Percentiles rank a stretch among this genome's conserved stretches.
Evolutionary conservation across 2,888 invertebrate species (phyloP).

Genomic region (Perizoma flavofasciatum): DNA sequence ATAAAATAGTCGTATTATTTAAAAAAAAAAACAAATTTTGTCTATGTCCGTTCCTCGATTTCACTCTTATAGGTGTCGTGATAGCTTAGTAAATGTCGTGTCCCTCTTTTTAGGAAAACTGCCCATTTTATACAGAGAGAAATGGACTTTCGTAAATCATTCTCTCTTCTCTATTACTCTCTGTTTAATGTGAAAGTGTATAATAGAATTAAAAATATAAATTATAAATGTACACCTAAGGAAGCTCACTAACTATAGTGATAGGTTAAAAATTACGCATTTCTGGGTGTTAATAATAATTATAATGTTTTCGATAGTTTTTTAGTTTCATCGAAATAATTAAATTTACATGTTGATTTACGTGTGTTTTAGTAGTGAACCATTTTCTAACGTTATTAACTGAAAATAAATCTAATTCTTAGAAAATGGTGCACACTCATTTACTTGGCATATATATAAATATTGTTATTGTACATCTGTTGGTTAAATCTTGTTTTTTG

Average conservation of each 20-base stretch:
- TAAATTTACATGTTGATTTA: no score
- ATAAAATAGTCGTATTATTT: conserved; percentile 67
- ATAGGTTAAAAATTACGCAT: conserved; percentile 56
- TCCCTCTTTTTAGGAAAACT: conserved; percentile 61
- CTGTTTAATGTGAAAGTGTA: conserved; percentile 33
- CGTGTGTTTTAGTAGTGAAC: conserved; percentile 27
- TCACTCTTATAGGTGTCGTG: conserved; percentile 82
- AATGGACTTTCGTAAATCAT: conserved; percentile 26
- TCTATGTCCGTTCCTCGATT: conserved; percentile 82
- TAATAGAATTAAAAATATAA: conserved; percentile 53
- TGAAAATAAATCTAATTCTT: conserved; percentile 22
- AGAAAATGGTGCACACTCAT: conserved; percentile 23
- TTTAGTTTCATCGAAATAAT: conserved; percentile 49
- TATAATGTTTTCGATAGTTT: conserved; percentile 51
- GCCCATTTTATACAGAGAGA: conserved; percentile 31
- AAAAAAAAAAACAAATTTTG: conserved; percentile 68
- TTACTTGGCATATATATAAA: conserved; percentile 20
- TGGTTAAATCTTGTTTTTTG: conserved; percentile 32
- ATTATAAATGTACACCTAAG: conserved; percentile 57
- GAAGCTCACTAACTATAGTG: conserved; percentile 72
- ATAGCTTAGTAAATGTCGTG: conserved; percentile 81
- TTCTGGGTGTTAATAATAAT: conserved; percentile 68
- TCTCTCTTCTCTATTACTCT: conserved; percentile 32
- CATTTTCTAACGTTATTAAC: conserved; percentile 28
- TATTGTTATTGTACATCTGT: conserved; percentile 24